Evolutionary conservation across 2,113 vertebrate genomes (phyloP), one percentile per base, ranked within the genome.

Genomic region (Colistium nudipinnis): DNA sequence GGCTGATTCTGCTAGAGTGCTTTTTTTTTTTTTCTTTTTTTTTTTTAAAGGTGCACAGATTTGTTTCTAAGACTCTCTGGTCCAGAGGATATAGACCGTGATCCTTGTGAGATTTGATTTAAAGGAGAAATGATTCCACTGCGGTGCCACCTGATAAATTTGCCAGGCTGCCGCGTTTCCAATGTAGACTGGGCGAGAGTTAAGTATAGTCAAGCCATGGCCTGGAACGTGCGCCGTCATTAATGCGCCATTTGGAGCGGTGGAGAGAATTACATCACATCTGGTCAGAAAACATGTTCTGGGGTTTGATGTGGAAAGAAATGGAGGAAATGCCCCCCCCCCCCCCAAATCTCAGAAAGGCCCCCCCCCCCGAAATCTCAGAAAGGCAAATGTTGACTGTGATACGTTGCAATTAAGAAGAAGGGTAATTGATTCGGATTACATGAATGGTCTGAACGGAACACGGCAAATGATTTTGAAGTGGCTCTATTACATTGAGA

Each of bases 151-250:
- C 69, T 65, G 54, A 74, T 82, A 62, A 62, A 60, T 62, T 74
- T 78, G 63, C 64, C 60, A 66, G 64, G 65, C 69, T 27, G 64
- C 36, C 41, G 20, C 12, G 4, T 41, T 71, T 61, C 44, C 20
- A 38, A 55, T 55, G 64, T 49, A 43, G 62, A 74, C 49, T 74
- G 70, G 70, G 43, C 66, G 65, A 74, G 70, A 51, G 54, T n/a
- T n/a, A 69, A 54, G 51, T 35, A 39, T 39, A 5, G 45, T 17
- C 59, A 28, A 59, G 60, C 45, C 48, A 38, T 56, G 56, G 41
- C 48, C 43, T 62, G 35, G 13, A 62, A 69, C 52, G 38, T 64
- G 62, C 17, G 27, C 14, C 7, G 11, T 38, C 33, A 53, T 41
- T 59, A 52, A 72, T 53, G 24, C 57, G 69, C 59, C 38, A 33